Percentiles rank a stretch among this genome's conserved stretches.
These are phyloP conservation scores for Pinna nobilis DNA, from an alignment of 1,140 invertebrate species.

Conservation along the genomic window DNA sequence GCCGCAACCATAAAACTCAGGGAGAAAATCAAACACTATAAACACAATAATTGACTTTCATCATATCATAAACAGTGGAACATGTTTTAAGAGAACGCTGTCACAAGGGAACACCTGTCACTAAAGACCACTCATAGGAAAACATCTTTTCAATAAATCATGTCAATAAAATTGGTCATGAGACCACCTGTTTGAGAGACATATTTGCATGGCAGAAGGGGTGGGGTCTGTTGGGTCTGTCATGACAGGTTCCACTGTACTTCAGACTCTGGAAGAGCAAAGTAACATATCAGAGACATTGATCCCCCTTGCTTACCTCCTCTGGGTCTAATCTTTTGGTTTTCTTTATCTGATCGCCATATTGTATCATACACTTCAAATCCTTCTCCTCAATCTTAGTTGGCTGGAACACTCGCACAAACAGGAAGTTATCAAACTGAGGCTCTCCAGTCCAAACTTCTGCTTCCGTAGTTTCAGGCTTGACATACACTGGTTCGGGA, in stretches of 20 bases:
- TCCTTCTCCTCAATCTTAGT: constrained; percentile 59
- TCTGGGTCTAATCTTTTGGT: constrained; percentile 59
- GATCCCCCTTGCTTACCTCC: constrained; percentile 11
- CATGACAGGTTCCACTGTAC: neutral
- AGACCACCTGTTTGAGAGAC: no score
- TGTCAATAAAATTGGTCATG: no score
- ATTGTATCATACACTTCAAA: constrained; percentile 65
- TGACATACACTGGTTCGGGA: constrained; percentile 31
- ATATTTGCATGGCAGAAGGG: no score
- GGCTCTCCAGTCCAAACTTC: constrained; percentile 63
- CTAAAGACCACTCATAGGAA: no score
- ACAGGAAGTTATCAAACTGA: constrained; percentile 67
- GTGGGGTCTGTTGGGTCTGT: neutral
- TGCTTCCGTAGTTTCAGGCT: constrained; percentile 59
- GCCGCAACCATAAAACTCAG: no score
- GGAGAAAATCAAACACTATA: no score
- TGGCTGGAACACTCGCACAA: constrained; percentile 66
- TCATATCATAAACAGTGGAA: no score
- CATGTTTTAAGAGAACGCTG: neutral
- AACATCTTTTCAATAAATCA: no score
- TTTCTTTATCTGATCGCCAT: constrained; percentile 63
- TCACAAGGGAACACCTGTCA: neutral
- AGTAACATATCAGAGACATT: neutral
- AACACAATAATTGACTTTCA: no score
- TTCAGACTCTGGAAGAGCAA: neutral